Percentiles rank a stretch among this genome's conserved stretches.
These are phyloP conservation scores for Centropus unirufus DNA, from an alignment of 2,113 vertebrate species.

Conservation along the genomic window DNA sequence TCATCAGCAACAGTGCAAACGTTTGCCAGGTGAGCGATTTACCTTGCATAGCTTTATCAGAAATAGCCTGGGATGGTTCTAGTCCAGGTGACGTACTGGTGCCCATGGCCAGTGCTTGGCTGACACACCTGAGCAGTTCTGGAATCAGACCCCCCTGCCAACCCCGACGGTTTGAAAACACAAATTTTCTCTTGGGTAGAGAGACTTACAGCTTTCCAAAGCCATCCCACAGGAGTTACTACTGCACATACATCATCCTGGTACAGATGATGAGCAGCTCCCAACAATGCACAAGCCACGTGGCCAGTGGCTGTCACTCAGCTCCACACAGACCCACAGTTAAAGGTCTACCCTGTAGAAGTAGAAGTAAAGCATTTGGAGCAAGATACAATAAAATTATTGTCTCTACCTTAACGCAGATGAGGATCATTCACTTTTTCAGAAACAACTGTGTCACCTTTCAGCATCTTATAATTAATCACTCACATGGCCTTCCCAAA, in stretches of 20 bases:
- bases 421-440: neutral
- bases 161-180: fast-evolving
- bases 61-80: neutral
- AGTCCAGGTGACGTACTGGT: neutral
- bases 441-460: neutral
- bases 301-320: neutral
- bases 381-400: neutral
- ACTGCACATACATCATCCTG: neutral
- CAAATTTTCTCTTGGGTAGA: neutral
- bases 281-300: neutral
- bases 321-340: neutral
- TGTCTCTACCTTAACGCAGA: neutral
- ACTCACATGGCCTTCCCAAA: neutral
- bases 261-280: neutral
- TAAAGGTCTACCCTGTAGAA: neutral
- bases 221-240: neutral
- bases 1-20: neutral
- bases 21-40: neutral
- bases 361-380: neutral
- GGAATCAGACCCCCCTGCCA: neutral
- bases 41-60: neutral
- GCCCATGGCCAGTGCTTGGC: fast-evolving
- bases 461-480: neutral
- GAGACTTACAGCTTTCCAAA: neutral
- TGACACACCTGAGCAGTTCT: neutral